Base-by-base conservation (phyloP, 2,888 invertebrate genomes). In the Adelphocoris suturalis region DNA sequence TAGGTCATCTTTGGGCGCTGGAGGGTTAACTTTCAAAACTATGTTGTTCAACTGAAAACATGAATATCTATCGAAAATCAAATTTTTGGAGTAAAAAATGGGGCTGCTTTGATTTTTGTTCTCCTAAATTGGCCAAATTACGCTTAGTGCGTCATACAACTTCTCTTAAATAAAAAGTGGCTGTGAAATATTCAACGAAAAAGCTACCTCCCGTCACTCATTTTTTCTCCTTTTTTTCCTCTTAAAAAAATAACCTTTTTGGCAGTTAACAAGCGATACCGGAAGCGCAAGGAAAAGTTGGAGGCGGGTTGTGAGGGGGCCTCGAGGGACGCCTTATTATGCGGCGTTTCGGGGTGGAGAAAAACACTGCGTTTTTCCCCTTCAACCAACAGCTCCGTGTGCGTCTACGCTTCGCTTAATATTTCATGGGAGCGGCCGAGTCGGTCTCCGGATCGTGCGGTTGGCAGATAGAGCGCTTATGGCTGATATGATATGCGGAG, bases 291-390 rank as follows among this genome's bases (percentile, higher is more conserved):
- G 27, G 68, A 68, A 68, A 68, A 68, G 68, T 68, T 68, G 23
- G 23, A 68, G 68, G 52, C 16, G 14, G 68, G 68, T 68, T 37
- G 23, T 23, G n/a, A 23, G 19, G 19, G 13, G 68, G 68, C 68
- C 68, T 68, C 68, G 23, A 68, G 68, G 23, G 68, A 68, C 68
- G 23, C 27, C 68, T 23, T 68, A 68, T 68, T 68, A 68, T 68
- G 68, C 68, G 23, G 68, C 23, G 68, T 9, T 68, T 68, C 19
- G 23, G 68, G 68, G 11, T 23, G 23, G 19, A 23, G 52, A 52
- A 68, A 68, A 57, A 57, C n/a, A 57, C n/a, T 7, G n/a, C 57
- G 57, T 57, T 57, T 57, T 57, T 57, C 57, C n/a, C 37, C 57
- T 57, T 57, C 52, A 7, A 16, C 7, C 16, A 57, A 57, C 57